These are phyloP conservation scores for Dicycla oo DNA, from an alignment of 2,888 invertebrate genomes.

Conservation along the genomic window DNA sequence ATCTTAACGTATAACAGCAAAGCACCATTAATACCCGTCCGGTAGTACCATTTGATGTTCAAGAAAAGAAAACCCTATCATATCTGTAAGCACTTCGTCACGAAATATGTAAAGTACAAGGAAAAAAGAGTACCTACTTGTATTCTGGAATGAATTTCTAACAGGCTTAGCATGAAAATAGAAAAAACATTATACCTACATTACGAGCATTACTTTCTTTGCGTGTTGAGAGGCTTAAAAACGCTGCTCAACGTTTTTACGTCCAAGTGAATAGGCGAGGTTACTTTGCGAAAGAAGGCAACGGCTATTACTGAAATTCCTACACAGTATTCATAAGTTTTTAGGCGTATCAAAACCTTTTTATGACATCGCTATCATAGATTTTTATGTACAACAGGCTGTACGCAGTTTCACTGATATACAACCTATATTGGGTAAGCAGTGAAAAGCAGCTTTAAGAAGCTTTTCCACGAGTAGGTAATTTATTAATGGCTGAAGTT, in stretches of 20 bases:
- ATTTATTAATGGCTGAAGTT: background rate
- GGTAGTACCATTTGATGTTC: conserved; percentile 39
- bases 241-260: conserved; percentile 64
- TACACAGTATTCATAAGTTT: conserved; percentile 68
- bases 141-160: conserved; percentile 59
- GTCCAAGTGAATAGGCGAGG: conserved; percentile 62
- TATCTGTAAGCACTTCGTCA: conserved; percentile 45
- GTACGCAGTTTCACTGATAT: conserved; percentile 21
- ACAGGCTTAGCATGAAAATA: conserved; percentile 59
- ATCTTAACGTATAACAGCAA: conserved; percentile 46
- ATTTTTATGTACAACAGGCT: conserved; percentile 51
- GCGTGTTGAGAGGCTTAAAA: conserved; percentile 66
- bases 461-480: background rate
- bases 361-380: conserved; percentile 49
- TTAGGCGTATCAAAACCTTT: conserved; percentile 62
- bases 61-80: conserved; percentile 36
- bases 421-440: background rate
- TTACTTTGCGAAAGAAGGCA: conserved; percentile 61
- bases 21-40: conserved; percentile 45
- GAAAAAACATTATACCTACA: conserved; percentile 61
- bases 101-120: conserved; percentile 44
- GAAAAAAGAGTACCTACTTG: conserved; percentile 45
- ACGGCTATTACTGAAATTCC: conserved; percentile 59
- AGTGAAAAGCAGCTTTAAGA: background rate
- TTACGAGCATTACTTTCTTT: conserved; percentile 62